phyloP scores from a whole-genome alignment of 2,797 vertebrate genomes.

The Gallinago stenura region DNA sequence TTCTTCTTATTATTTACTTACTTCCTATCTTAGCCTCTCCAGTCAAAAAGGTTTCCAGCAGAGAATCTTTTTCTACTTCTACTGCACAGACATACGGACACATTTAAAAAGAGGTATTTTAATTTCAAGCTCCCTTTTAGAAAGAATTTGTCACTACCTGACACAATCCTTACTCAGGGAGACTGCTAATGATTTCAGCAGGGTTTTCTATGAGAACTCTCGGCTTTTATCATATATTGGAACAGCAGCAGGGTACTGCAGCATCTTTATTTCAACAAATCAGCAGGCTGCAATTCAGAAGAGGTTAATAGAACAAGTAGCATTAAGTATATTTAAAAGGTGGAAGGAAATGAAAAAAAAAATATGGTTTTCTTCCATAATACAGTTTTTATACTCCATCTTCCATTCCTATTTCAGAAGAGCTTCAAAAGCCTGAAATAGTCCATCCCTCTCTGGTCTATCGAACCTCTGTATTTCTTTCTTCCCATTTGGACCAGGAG shows the following conservation, averaged over 20 bases:
- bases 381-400: background rate
- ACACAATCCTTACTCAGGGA: slow-evolving; percentile 7
- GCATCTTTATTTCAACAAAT: slow-evolving; percentile 21
- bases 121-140: slow-evolving; percentile 15
- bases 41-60: background rate
- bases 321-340: background rate
- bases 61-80: background rate
- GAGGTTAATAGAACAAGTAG: slow-evolving; percentile 26
- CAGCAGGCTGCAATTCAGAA: background rate
- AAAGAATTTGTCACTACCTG: slow-evolving; percentile 21
- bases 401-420: background rate
- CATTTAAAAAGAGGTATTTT: background rate
- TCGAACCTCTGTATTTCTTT: background rate
- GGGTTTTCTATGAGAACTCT: background rate
- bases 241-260: background rate
- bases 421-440: background rate
- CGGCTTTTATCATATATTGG: background rate
- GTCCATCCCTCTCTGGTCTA: background rate
- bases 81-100: background rate
- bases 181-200: slow-evolving; percentile 31
- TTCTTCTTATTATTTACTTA: background rate
- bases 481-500: background rate
- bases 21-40: background rate
- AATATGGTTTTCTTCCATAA: background rate
- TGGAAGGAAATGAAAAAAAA: background rate